phyloP scores from a whole-genome alignment of 1,140 invertebrate species.

The Orius insidiosus region DNA sequence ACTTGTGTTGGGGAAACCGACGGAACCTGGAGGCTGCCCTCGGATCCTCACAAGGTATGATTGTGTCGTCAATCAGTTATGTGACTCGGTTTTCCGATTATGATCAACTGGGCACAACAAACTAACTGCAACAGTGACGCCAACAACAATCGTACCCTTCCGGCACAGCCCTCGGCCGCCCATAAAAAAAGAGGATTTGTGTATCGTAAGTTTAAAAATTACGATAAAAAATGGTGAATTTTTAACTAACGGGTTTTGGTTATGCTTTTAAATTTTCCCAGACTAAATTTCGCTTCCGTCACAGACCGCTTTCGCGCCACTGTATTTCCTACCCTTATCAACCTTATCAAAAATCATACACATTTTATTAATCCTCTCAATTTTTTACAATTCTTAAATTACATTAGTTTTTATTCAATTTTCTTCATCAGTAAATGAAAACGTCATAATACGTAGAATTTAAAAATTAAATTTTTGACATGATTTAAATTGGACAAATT shows the following conservation, averaged over 20 bases:
- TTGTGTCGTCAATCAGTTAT: constrained; percentile 2
- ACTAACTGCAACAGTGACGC: constrained; percentile 15
- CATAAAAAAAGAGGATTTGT: constrained; percentile 14
- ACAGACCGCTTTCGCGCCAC: constrained; percentile 2
- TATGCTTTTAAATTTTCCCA: background rate
- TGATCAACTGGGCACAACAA: constrained; percentile 16
- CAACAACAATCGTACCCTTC: constrained; percentile 14
- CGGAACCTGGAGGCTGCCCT: background rate
- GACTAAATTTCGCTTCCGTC: constrained; percentile 1
- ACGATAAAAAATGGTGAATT: background rate
- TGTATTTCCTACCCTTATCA: background rate
- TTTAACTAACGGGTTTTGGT: background rate
- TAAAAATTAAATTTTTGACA: too few species aligned
- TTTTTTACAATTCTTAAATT: too few species aligned
- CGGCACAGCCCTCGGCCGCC: background rate
- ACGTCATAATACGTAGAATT: too few species aligned
- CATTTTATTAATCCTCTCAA: too few species aligned
- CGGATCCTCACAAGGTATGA: background rate
- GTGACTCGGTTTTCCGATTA: constrained; percentile 11
- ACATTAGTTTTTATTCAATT: too few species aligned
- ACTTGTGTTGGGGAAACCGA: background rate
- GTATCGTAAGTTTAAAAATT: constrained; percentile 9
- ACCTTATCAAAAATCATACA: too few species aligned
- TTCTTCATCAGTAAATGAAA: too few species aligned
- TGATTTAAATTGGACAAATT: too few species aligned